phyloP scores from a whole-genome alignment of 2,113 vertebrate genomes.

The Lasiurus borealis region DNA sequence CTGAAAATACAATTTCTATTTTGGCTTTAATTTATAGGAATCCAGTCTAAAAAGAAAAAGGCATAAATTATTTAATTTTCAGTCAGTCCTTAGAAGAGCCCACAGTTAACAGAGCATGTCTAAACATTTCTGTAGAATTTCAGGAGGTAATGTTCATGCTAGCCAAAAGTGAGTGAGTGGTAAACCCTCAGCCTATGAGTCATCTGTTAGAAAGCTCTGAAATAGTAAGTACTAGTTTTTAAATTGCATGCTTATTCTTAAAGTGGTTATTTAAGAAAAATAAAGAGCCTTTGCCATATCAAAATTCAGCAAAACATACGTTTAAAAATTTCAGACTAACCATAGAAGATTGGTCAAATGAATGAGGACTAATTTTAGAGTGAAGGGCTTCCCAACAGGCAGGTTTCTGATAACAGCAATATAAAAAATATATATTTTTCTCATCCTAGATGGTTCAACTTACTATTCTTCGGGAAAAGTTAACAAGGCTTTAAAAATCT shows the following conservation, averaged over 20 bases:
- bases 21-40: conserved; percentile 67
- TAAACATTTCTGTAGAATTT: conserved; percentile 62
- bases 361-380: conserved; percentile 17
- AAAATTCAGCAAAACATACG: conserved; percentile 69
- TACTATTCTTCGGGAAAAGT: neutral
- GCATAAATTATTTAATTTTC: conserved; percentile 68
- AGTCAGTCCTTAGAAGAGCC: conserved; percentile 50
- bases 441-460: conserved; percentile 35
- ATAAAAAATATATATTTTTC: conserved; percentile 38
- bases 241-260: conserved; percentile 62
- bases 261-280: conserved; percentile 65
- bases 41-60: conserved; percentile 39
- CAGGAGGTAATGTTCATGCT: neutral
- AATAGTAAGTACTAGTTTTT: conserved; percentile 68
- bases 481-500: neutral
- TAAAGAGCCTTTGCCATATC: conserved; percentile 36
- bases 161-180: conserved; percentile 51
- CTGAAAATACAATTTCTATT: conserved; percentile 71
- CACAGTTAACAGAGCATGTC: conserved; percentile 18
- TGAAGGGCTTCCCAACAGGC: neutral
- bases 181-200: conserved; percentile 46
- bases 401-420: conserved; percentile 48
- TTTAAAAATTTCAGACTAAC: conserved; percentile 65
- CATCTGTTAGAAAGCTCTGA: conserved; percentile 48
- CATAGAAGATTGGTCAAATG: conserved; percentile 31